Base-by-base conservation (phyloP, 1,140 invertebrate genomes). In the Asbolus verrucosus region DNA sequence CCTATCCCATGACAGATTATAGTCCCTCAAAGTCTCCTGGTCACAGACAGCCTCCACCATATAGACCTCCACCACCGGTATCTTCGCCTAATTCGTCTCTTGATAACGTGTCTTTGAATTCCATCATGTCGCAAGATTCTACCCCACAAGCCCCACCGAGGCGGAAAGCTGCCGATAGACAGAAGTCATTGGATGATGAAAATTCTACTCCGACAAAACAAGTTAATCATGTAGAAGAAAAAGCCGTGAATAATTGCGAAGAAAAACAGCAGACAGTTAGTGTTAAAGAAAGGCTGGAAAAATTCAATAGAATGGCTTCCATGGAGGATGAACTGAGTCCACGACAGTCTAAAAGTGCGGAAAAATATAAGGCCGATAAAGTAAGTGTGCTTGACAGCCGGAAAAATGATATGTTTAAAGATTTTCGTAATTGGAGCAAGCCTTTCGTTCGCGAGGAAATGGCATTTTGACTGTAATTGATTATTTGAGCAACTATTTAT, bases 231-330 rank as follows among this genome's bases (percentile, higher is more conserved):
- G 46, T 14, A n/a, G 46, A 15, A 16, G 15, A 43, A n/a, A n/a
- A n/a, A n/a, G n/a, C n/a, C 5, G 50, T n/a, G 50, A 33, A 14
- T 13, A 38, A 38, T 27, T 27, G 14, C 14, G 83, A 74, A 75
- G 82, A 83, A 21, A 82, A 84, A n/a, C n/a, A n/a, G 41, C 85
- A 85, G 70, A 85, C 90, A 73, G 88, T 96, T 69, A 95, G 93
- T 72, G 94, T 98, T 1, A 94, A 93, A 79, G 95, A 98, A 81
- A 86, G 93, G 70, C 95, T 93, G 77, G 91, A 95, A 83, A 94
- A 94, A 80, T 95, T 97, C 81, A 96, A 97, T 82, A 87, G 91
- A 75, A 90, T 97, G 86, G 93, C 94, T 54, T 94, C 91, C 3
- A 90, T 93, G 74, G 88, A 87, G 75, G 91, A 92, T 78, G 83